A percentile compares a stretch with the other conserved stretches of the same genome.
These are phyloP conservation scores for Menidia beryllina DNA, from an alignment of 2,113 vertebrate genomes.

Conservation along the genomic window DNA sequence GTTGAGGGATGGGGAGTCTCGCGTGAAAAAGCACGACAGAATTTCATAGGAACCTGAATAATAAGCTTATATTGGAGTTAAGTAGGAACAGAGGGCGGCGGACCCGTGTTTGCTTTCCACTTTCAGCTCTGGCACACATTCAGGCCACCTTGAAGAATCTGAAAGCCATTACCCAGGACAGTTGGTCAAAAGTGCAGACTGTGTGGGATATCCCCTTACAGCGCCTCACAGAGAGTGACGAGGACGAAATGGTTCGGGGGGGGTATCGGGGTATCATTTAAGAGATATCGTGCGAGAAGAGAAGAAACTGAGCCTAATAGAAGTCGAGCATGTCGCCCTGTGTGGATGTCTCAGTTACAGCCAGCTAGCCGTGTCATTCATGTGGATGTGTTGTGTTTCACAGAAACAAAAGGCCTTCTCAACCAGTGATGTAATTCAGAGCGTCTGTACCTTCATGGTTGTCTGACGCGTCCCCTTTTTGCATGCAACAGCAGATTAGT, in stretches of 20 bases:
- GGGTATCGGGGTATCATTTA: conserved; percentile 52
- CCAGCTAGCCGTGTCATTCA: conserved; percentile 60
- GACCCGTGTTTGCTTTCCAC: conserved; percentile 76
- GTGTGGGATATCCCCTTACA: conserved; percentile 63
- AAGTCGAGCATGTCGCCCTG: conserved; percentile 62
- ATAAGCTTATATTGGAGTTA: conserved; percentile 76
- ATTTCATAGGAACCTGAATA: conserved; percentile 67
- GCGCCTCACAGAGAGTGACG: conserved; percentile 50
- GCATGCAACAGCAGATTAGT: conserved; percentile 67
- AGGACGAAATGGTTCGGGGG: conserved; percentile 34
- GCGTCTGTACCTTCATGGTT: conserved; percentile 56
- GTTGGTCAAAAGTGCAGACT: conserved; percentile 76
- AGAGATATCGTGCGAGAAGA: conserved; percentile 72
- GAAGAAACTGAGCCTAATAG: conserved; percentile 66
- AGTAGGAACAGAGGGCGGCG: conserved; percentile 77
- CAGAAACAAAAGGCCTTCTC: conserved; percentile 69
- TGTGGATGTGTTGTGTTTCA: conserved; percentile 72
- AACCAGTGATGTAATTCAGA: conserved; percentile 64
- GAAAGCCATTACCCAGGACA: conserved; percentile 75
- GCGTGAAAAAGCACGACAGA: conserved; percentile 67
- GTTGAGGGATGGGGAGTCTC: conserved; percentile 41
- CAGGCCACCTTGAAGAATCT: conserved; percentile 78
- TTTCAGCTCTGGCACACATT: conserved; percentile 72
- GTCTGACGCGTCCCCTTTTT: conserved; percentile 58
- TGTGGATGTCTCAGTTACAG: conserved; percentile 71